Conservation (phyloP, 2,113 vertebrate species). For the Laticauda colubrina region DNA sequence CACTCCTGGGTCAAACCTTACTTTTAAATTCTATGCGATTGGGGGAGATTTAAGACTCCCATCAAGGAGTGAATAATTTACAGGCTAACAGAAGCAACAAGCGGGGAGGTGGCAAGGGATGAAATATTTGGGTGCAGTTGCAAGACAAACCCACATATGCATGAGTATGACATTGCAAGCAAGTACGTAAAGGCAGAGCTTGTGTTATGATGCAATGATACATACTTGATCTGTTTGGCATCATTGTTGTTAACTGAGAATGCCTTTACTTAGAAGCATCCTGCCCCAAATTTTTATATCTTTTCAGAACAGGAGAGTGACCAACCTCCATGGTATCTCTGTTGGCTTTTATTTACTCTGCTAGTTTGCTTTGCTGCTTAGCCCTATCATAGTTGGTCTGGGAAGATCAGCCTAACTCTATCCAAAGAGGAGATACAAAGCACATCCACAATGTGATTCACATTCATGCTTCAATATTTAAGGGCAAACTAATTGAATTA, state of each 20-base stretch:
- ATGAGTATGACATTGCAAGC: background rate
- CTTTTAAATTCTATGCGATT: background rate
- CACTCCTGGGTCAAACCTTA: background rate
- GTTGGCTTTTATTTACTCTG: background rate
- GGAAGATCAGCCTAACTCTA: background rate
- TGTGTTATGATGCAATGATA: background rate
- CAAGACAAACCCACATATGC: background rate
- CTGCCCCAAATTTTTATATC: background rate
- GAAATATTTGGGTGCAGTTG: background rate
- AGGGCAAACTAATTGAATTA: background rate
- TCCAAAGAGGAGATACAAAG: background rate
- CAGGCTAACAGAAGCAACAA: background rate
- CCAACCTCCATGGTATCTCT: background rate
- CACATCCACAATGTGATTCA: background rate
- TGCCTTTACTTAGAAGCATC: background rate
- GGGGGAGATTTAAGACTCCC: background rate
- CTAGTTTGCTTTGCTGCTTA: background rate
- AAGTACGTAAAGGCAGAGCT: background rate
- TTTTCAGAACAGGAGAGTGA: background rate
- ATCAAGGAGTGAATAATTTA: background rate
- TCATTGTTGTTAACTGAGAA: background rate
- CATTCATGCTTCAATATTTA: background rate
- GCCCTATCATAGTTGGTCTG: background rate
- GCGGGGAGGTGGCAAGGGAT: background rate
- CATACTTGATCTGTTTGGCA: background rate